Conservation (phyloP, 2,888 invertebrate species). For the Serripes groenlandicus region DNA sequence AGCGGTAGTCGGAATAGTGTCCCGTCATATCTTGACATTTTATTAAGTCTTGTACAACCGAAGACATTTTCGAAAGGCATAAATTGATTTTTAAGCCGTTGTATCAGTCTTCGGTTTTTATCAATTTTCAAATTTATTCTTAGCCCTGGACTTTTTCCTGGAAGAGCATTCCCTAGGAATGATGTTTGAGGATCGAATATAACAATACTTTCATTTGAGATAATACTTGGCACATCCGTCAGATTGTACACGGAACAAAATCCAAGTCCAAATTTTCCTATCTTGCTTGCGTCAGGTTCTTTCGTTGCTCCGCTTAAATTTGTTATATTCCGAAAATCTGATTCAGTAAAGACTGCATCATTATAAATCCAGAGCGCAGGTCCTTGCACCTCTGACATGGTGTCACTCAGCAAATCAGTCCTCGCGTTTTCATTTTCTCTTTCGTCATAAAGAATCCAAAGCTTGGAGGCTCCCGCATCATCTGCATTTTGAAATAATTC, state of each 20-base stretch:
- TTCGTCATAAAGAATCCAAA: conserved; percentile 80
- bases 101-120: conserved; percentile 59
- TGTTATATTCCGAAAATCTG: conserved; percentile 82
- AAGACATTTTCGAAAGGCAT: conserved; percentile 76
- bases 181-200: conserved; percentile 84
- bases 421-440: conserved; percentile 74
- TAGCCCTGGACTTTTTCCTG: conserved; percentile 71
- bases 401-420: conserved; percentile 76
- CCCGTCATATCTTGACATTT: conserved; percentile 64
- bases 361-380: conserved; percentile 84
- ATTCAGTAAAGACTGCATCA: conserved; percentile 80
- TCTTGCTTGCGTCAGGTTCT: conserved; percentile 77
- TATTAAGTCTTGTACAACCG: conserved; percentile 65
- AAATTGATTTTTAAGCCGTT: conserved; percentile 71
- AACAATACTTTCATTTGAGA: conserved; percentile 80
- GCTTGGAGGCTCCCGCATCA: conserved; percentile 77
- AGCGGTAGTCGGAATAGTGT: conserved; percentile 85
- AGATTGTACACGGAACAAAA: conserved; percentile 84
- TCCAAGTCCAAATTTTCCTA: conserved; percentile 84
- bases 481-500: conserved; percentile 83
- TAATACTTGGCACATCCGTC: conserved; percentile 84
- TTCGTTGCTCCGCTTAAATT: conserved; percentile 84
- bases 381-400: conserved; percentile 82
- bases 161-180: conserved; percentile 74
- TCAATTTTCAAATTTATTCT: conserved; percentile 67